Base-by-base conservation (phyloP, 2,797 vertebrate species). In the Acridotheres tristis region DNA sequence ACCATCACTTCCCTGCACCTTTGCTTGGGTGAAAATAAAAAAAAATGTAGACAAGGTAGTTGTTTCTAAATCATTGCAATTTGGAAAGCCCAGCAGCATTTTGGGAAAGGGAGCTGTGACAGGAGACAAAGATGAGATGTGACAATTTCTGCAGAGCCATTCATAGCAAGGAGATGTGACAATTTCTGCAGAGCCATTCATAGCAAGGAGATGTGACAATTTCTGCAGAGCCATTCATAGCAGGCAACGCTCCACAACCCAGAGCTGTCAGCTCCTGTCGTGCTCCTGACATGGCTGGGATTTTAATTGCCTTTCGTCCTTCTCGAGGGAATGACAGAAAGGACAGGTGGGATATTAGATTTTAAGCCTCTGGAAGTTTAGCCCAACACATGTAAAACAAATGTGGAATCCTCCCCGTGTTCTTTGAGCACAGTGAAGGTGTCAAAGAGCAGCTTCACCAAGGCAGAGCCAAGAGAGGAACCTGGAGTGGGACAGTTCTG, bases 221-320 rank as follows among this genome's bases (percentile, higher is more conserved):
- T 90, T 21, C 40, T 68, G 79, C 87, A 85, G 94, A 73, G 47
- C 74, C 68, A 30, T 73, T 81, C 88, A 45, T 57, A 6, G 42
- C 71, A 8, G 55, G 58, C 67, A 85, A 61, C 2, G 2, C 77
- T 94, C 83, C 59, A 48, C 93, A 94, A 67, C 90, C 94, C 81
- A 43, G 42, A 97, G 51, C 74, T 1, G 59, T 89, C 91, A 89
- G 83, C 78, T 83, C 75, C 89, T 83, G 90, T 90, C 95, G 88
- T 62, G 81, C 53, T 88, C 69, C 93, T 82, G 90, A 89, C 81
- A 76, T 9, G 4, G 20, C 75, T 21, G 69, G 58, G 89, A 93
- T 65, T 95, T 96, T 94, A 94, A 96, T 96, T 96, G 93, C 80
- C 78, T 90, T 71, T 88, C 25, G 17, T 93, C 96, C 96, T 96